Evolutionary conservation across 2,113 vertebrate species (phyloP).

Genomic region (Hippolais icterina): DNA sequence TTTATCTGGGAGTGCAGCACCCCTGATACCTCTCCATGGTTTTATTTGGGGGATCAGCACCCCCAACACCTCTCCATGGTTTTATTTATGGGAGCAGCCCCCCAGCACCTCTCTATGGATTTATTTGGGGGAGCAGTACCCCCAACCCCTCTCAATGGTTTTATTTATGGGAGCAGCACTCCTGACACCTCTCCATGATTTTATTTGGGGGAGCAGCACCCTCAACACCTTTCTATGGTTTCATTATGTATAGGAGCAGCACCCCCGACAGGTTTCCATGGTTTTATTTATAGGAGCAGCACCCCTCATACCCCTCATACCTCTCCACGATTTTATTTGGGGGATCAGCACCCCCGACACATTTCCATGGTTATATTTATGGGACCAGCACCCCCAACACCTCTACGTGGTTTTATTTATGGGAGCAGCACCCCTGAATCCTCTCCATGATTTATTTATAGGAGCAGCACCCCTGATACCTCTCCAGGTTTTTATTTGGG

Average conservation of each 20-base stretch:
- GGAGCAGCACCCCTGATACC: neutral
- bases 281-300: neutral
- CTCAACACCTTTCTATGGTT: no score
- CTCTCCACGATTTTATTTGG: rapidly evolving
- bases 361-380: slow-evolving; percentile 9
- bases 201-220: rapidly evolving
- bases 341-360: neutral
- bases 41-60: neutral
- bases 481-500: neutral
- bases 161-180: neutral
- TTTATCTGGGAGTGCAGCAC: neutral
- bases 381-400: neutral
- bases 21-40: neutral
- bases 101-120: rapidly evolving
- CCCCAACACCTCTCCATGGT: neutral
- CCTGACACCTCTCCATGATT: rapidly evolving
- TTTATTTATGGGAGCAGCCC: neutral
- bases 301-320: neutral
- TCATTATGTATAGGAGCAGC: no score
- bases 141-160: rapidly evolving
- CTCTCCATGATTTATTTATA: neutral
- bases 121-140: neutral
- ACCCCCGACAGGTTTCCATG: neutral
- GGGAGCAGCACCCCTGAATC: neutral
- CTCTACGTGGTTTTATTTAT: neutral